Evolutionary conservation across 2,113 vertebrate species (phyloP).

Genomic region (Athene noctua): DNA sequence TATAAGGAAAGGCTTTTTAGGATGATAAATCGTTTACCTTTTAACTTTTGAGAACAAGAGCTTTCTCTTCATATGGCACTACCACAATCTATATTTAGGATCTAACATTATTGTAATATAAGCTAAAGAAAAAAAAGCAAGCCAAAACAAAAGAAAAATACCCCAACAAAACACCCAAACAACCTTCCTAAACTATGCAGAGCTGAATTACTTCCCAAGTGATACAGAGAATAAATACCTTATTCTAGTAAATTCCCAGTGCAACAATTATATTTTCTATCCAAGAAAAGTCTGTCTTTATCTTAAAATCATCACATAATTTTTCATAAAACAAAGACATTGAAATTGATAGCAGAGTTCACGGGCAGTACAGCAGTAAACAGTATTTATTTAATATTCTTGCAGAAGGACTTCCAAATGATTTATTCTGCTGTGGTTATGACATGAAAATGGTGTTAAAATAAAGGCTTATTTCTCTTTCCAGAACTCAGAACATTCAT

Average conservation of each 20-base stretch:
- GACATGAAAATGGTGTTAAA: not conserved
- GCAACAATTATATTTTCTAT: not conserved
- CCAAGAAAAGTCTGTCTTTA: not conserved
- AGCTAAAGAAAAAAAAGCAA: not conserved
- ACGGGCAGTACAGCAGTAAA: not conserved
- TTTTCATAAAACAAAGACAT: not conserved
- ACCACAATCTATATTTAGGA: not conserved
- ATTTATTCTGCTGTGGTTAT: not conserved
- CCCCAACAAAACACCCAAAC: fast-evolving
- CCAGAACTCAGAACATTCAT: not conserved
- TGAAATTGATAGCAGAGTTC: not conserved
- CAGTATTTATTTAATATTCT: not conserved
- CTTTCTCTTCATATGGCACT: not conserved
- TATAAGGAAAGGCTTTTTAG: not conserved
- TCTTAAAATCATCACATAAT: not conserved
- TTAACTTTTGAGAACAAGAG: not conserved
- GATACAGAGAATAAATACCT: not conserved
- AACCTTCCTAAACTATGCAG: not conserved
- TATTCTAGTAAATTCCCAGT: not conserved
- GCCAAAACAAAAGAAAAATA: not conserved
- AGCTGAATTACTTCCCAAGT: not conserved
- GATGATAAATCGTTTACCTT: not conserved
- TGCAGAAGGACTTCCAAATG: not conserved
- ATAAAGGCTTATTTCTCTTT: not conserved
- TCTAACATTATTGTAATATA: not conserved